Conservation (phyloP, 2,113 vertebrate genomes). For the Nibea albiflora region DNA sequence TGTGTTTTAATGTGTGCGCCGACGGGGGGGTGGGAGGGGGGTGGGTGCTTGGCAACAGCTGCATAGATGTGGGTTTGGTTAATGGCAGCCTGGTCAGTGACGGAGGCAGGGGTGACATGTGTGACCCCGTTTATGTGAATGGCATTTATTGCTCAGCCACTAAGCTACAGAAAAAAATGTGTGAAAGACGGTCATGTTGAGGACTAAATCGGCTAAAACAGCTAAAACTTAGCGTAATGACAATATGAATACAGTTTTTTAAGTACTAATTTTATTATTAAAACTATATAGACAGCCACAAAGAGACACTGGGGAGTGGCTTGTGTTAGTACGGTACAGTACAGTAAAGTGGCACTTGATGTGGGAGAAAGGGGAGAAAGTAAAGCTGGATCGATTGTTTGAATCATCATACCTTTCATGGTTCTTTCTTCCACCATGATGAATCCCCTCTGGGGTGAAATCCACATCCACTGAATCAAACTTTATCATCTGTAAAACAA, state of each 20-base stretch:
- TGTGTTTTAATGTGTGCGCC: background rate
- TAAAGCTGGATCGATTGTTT: slow-evolving; percentile 9
- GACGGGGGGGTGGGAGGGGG: background rate
- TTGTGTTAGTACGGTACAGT: background rate
- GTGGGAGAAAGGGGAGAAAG: background rate
- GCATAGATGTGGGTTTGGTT: slow-evolving; percentile 56
- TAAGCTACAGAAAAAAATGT: background rate
- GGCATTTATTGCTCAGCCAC: background rate
- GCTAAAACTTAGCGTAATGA: background rate
- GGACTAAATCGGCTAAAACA: background rate
- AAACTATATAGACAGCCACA: background rate
- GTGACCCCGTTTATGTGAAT: background rate
- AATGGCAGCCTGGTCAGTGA: slow-evolving; percentile 33
- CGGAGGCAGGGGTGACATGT: slow-evolving; percentile 21
- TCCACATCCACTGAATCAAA: slow-evolving; percentile 19
- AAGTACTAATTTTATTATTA: background rate
- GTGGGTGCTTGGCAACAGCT: slow-evolving; percentile 57
- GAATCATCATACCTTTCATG: slow-evolving; percentile 39
- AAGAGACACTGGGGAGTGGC: background rate
- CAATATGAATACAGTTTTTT: background rate
- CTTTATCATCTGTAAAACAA: slow-evolving; percentile 42
- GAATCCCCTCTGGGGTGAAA: slow-evolving; percentile 34
- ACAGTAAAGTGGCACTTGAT: background rate
- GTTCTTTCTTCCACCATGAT: slow-evolving; percentile 17
- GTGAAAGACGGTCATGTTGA: background rate